Evolutionary conservation across 92 coral and sea anemone genomes (phyloP).

Genomic region (Epizoanthus illoricatus): DNA sequence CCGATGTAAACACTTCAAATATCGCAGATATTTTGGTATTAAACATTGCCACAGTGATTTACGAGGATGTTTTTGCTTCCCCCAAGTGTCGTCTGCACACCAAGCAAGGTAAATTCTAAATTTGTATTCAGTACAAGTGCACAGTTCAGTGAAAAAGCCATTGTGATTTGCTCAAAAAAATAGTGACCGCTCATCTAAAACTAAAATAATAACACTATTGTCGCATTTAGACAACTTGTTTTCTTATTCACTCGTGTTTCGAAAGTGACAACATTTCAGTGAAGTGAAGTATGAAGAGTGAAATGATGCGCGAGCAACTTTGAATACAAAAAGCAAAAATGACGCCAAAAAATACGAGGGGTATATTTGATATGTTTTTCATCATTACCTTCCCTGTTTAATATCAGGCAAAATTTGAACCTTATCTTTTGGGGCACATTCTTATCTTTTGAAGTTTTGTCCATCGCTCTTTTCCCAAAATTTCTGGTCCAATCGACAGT

Average conservation of each 20-base stretch:
- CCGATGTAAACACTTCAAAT: neutral
- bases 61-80: too few relatives aligned
- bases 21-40: neutral
- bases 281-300: neutral
- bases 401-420: neutral
- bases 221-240: too few relatives aligned
- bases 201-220: too few relatives aligned
- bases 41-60: too few relatives aligned
- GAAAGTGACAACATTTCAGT: neutral
- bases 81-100: too few relatives aligned
- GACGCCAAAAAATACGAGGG: slow-evolving; percentile 9
- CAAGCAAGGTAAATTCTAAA: too few relatives aligned
- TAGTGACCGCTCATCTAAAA: too few relatives aligned
- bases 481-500: neutral
- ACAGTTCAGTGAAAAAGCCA: too few relatives aligned
- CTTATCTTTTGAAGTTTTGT: slow-evolving; percentile 2
- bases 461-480: slow-evolving; percentile 13
- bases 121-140: too few relatives aligned
- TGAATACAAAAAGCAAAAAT: slow-evolving; percentile 10
- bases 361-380: too few relatives aligned
- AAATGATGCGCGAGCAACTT: slow-evolving; percentile 12
- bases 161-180: too few relatives aligned
- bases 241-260: too few relatives aligned
- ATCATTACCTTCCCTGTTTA: slow-evolving; percentile 3
- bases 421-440: slow-evolving; percentile 3